Conservation (phyloP, 2,888 invertebrate genomes). For the Polymixis lichenea region DNA sequence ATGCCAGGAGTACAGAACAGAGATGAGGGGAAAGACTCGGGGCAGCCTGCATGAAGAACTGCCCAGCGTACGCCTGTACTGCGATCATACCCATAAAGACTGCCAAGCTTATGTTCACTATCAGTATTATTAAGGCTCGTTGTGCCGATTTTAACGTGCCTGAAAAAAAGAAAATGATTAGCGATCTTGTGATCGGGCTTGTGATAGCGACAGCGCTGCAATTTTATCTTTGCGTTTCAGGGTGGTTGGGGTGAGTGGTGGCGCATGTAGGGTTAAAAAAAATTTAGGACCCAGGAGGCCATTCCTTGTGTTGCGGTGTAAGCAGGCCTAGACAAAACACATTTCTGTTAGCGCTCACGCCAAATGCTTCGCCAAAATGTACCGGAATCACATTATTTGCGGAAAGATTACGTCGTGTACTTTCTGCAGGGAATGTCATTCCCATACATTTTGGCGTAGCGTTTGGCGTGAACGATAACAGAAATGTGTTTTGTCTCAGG, state of each 20-base stretch:
- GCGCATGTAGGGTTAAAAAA: neutral
- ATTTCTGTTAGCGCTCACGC: too few relatives aligned
- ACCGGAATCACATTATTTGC: too few relatives aligned
- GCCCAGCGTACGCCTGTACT: conserved; percentile 78
- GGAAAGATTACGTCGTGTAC: too few relatives aligned
- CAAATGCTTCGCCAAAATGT: too few relatives aligned
- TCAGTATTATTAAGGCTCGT: conserved; percentile 64
- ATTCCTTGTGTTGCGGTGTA: neutral
- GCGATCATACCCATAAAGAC: conserved; percentile 73
- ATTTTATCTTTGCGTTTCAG: neutral
- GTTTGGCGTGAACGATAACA: too few relatives aligned
- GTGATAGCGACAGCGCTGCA: neutral
- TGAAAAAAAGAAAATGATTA: conserved; percentile 53
- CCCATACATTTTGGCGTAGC: too few relatives aligned
- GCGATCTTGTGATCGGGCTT: neutral
- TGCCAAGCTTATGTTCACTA: conserved; percentile 61
- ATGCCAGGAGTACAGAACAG: conserved; percentile 89
- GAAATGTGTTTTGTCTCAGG: too few relatives aligned
- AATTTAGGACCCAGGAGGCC: neutral
- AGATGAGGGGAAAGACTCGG: conserved; percentile 82
- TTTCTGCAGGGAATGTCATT: too few relatives aligned
- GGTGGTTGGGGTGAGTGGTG: neutral
- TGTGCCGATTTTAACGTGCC: conserved; percentile 81
- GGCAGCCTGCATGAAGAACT: conserved; percentile 84
- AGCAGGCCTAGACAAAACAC: too few relatives aligned